phyloP scores from a whole-genome alignment of 1,140 invertebrate genomes.

The Caerostris extrusa region DNA sequence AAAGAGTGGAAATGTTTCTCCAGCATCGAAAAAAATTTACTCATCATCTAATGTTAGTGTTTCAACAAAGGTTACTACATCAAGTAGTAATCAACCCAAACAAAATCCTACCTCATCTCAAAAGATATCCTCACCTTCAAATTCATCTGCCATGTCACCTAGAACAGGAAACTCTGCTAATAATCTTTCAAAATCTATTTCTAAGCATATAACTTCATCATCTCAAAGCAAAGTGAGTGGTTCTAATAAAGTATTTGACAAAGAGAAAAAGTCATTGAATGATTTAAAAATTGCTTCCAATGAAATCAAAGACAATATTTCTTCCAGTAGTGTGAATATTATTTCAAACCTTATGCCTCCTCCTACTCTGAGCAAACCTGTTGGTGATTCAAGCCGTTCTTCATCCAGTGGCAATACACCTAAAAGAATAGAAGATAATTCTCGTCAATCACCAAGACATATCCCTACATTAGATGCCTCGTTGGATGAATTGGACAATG shows the following conservation, averaged over 20 bases:
- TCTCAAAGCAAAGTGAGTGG: conserved; percentile 57
- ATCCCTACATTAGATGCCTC: conserved; percentile 63
- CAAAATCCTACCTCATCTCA: conserved; percentile 47
- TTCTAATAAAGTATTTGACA: conserved; percentile 67
- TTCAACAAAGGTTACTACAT: conserved; percentile 36
- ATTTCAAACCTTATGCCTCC: conserved; percentile 75
- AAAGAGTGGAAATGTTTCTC: conserved; percentile 64
- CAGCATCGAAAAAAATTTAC: conserved; percentile 53
- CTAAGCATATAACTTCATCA: conserved; percentile 71
- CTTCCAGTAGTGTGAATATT: conserved; percentile 39
- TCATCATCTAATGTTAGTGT: conserved; percentile 43
- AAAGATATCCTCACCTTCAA: conserved; percentile 70
- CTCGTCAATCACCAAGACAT: conserved; percentile 73
- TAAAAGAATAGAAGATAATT: conserved; percentile 67
- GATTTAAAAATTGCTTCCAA: conserved; percentile 58
- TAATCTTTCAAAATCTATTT: conserved; percentile 58
- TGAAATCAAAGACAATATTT: conserved; percentile 63
- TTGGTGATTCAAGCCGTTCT: conserved; percentile 27
- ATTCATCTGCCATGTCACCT: conserved; percentile 62
- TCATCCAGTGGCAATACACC: conserved; percentile 41
- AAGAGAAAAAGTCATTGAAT: conserved; percentile 56
- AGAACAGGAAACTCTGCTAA: conserved; percentile 66
- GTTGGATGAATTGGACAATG: conserved; percentile 63
- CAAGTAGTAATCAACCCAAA: conserved; percentile 51
- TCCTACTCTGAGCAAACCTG: conserved; percentile 58